A percentile compares a stretch with the other conserved stretches of the same genome.
Conservation (phyloP, 2,113 vertebrate genomes). For the Prochilodus magdalenae region DNA sequence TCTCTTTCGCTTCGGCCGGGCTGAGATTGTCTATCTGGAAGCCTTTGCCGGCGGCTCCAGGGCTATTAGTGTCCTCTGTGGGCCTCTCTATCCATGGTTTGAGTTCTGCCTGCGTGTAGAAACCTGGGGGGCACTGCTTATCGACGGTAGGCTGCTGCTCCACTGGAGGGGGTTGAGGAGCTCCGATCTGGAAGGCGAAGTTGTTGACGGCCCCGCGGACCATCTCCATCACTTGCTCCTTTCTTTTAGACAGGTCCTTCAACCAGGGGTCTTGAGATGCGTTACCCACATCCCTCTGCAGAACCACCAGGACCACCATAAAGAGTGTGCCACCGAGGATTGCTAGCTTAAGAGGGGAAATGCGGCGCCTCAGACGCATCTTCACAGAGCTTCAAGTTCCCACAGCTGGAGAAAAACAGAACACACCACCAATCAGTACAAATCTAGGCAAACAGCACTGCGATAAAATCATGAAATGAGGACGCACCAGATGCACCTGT, state of each 20-base stretch:
- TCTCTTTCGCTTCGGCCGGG: conserved; percentile 84
- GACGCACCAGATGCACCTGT: not conserved
- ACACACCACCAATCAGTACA: not conserved
- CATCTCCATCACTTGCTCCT: conserved; percentile 84
- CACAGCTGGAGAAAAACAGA: conserved; percentile 13
- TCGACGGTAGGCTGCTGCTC: conserved; percentile 59
- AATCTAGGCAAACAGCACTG: not conserved
- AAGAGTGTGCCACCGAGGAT: conserved; percentile 77
- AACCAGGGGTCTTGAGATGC: conserved; percentile 84
- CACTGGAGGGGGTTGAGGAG: conserved; percentile 71
- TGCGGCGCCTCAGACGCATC: conserved; percentile 85
- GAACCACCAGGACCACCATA: conserved; percentile 86
- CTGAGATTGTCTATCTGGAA: conserved; percentile 82
- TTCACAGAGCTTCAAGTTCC: not conserved
- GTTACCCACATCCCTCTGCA: conserved; percentile 81
- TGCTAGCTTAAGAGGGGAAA: conserved; percentile 85
- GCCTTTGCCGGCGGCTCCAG: conserved; percentile 81
- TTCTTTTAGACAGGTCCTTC: conserved; percentile 82
- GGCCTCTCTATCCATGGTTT: conserved; percentile 85
- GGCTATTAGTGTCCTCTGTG: conserved; percentile 79
- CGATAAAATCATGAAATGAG: not conserved
- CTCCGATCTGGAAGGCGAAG: conserved; percentile 87
- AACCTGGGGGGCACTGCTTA: conserved; percentile 79
- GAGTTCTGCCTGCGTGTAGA: conserved; percentile 85
- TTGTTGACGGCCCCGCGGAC: conserved; percentile 89